These are phyloP conservation scores for Zootoca vivipara DNA, from an alignment of 2,113 vertebrate genomes.

Conservation along the genomic window DNA sequence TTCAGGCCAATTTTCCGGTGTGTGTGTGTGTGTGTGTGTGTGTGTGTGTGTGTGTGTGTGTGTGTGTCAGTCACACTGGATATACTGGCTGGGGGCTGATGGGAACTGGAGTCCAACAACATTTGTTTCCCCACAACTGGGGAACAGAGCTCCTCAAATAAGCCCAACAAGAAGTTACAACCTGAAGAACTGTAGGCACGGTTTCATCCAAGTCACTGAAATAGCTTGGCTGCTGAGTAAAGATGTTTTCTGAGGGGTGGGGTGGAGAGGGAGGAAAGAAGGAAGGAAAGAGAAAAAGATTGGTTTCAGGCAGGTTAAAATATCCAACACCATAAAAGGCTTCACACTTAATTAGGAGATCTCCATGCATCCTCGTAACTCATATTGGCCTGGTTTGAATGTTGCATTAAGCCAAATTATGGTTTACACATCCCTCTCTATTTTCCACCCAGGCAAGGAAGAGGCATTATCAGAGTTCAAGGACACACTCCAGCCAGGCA, in stretches of 20 bases:
- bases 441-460: too few relatives aligned
- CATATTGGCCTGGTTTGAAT: background rate
- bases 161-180: constrained; percentile 46
- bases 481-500: too few relatives aligned
- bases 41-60: too few relatives aligned
- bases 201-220: constrained; percentile 89
- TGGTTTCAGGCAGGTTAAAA: background rate
- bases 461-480: too few relatives aligned
- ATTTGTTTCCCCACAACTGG: background rate
- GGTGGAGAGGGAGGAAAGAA: background rate
- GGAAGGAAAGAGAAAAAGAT: constrained; percentile 25
- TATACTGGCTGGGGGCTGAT: background rate
- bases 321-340: accelerated
- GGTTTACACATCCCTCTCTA: too few relatives aligned
- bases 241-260: constrained; percentile 87
- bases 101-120: background rate
- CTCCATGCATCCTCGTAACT: accelerated
- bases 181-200: constrained; percentile 89
- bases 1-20: too few relatives aligned
- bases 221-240: constrained; percentile 92
- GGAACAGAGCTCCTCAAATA: background rate
- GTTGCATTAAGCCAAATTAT: too few relatives aligned
- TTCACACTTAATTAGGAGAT: accelerated
- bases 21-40: too few relatives aligned
- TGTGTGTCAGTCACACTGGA: background rate